phyloP scores from a whole-genome alignment of 35 echinoderm and acorn worm genomes.

The Ophioderma brevispina region DNA sequence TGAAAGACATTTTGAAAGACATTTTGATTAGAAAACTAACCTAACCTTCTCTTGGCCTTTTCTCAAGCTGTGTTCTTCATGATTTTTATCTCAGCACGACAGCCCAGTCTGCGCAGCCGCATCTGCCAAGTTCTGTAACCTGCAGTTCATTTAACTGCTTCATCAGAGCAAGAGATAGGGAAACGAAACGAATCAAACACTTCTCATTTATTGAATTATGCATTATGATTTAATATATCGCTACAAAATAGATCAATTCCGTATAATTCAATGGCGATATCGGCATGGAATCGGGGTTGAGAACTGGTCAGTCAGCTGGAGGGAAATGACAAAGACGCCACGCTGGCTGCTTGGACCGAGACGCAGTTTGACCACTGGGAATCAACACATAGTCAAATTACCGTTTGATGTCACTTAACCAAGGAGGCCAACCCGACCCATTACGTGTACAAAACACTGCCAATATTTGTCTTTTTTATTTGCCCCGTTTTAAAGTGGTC shows the following conservation, averaged over 20 bases:
- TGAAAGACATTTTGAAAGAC: no score
- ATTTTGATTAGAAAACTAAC: no score
- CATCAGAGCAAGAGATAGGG: background rate
- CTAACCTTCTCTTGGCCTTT: no score
- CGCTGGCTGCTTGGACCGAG: background rate
- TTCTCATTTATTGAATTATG: background rate
- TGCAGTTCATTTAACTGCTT: background rate
- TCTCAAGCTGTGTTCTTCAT: no score
- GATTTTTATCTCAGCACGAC: no score
- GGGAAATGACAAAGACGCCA: background rate
- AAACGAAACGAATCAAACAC: background rate
- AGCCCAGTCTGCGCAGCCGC: no score
- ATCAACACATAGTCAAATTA: background rate
- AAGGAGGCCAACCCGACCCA: background rate
- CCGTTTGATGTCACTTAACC: background rate
- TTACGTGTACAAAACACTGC: background rate
- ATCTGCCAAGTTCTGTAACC: background rate
- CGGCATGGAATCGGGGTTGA: background rate
- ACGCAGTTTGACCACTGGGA: background rate
- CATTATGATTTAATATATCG: background rate
- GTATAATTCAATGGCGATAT: background rate
- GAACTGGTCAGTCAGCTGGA: background rate
- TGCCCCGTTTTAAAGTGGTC: background rate
- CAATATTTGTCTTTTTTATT: background rate
- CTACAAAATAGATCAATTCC: background rate